Evolutionary conservation across 2,888 invertebrate species (phyloP).

Genomic region (Papilio demoleus): DNA sequence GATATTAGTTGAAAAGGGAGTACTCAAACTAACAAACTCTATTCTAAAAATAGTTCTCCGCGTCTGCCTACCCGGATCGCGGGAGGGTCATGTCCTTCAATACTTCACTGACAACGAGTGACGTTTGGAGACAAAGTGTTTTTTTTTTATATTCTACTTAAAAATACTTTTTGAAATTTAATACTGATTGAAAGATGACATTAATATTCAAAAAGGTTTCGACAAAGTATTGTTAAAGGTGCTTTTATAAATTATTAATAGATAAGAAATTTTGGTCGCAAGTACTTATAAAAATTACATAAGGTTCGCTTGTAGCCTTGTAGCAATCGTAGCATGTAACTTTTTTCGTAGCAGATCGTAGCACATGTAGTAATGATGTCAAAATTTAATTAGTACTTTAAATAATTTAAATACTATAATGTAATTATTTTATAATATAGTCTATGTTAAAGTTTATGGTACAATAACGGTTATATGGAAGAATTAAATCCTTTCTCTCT

Average conservation of each 20-base stretch:
- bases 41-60: conserved; percentile 50
- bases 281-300: too few relatives aligned
- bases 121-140: neutral
- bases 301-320: neutral
- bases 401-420: too few relatives aligned
- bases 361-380: neutral
- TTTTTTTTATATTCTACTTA: neutral
- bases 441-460: too few relatives aligned
- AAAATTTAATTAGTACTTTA: too few relatives aligned
- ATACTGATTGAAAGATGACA: neutral
- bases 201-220: conserved; percentile 3
- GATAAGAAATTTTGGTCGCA: too few relatives aligned
- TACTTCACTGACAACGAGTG: conserved; percentile 7
- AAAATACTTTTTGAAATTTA: neutral
- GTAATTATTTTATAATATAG: too few relatives aligned
- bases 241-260: neutral
- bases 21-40: conserved; percentile 54
- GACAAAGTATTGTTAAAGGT: neutral
- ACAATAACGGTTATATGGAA: too few relatives aligned
- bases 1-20: conserved; percentile 47
- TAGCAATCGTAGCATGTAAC: neutral
- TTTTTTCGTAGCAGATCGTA: neutral
- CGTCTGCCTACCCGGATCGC: neutral
- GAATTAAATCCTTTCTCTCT: too few relatives aligned
- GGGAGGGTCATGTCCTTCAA: conserved; percentile 6